A percentile compares a stretch with the other conserved stretches of the same genome.
Conservation (phyloP, 2,888 invertebrate species). For the Ormyrus nitidulus region DNA sequence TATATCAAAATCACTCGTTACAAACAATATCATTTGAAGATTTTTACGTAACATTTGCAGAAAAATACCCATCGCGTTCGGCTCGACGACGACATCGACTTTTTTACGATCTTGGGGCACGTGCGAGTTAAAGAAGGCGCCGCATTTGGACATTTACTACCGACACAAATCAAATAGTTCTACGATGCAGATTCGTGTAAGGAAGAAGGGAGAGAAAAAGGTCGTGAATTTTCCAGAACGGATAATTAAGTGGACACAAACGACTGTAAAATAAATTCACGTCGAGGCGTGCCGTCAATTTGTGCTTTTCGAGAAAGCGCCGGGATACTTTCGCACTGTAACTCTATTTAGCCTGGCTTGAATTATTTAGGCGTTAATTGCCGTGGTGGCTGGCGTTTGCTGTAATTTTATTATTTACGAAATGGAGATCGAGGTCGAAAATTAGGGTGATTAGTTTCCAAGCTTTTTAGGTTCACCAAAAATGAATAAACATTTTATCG, state of each 20-base stretch:
- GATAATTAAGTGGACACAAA: constrained; percentile 42
- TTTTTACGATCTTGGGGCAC: neutral
- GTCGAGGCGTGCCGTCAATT: constrained; percentile 27
- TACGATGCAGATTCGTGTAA: too few relatives aligned
- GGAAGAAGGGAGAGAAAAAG: neutral
- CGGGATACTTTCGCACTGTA: neutral
- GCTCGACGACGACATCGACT: constrained; percentile 3
- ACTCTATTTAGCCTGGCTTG: constrained; percentile 43
- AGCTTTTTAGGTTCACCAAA: too few relatives aligned
- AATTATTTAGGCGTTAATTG: constrained; percentile 59
- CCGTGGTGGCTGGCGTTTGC: constrained; percentile 38
- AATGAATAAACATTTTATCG: neutral
- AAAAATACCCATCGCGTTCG: too few relatives aligned
- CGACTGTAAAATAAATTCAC: constrained; percentile 37
- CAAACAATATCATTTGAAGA: too few relatives aligned
- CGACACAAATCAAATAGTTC: constrained; percentile 19
- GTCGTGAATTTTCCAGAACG: constrained; percentile 44
- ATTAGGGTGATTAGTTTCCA: neutral
- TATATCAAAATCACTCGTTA: too few relatives aligned
- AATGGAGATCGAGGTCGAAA: neutral
- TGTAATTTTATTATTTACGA: constrained; percentile 23
- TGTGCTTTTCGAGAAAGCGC: constrained; percentile 24
- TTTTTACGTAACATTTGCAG: too few relatives aligned
- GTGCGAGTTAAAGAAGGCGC: neutral
- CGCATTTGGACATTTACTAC: constrained; percentile 19